Evolutionary conservation across 2,797 vertebrate species (phyloP).

Genomic region (Cryptoblepharus egeriae): DNA sequence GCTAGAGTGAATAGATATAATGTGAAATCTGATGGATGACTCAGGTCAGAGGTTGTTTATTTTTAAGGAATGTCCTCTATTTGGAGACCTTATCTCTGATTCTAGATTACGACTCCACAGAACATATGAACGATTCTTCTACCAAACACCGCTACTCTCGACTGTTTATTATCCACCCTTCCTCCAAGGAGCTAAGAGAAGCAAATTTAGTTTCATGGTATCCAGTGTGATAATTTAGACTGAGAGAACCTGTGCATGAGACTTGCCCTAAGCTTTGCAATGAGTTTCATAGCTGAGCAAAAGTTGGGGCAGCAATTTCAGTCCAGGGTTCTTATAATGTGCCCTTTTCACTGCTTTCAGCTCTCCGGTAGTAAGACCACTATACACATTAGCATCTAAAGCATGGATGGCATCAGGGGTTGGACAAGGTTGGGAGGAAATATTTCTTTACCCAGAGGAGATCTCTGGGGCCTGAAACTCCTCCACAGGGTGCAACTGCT

Average conservation of each 20-base stretch:
- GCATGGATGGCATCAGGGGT: too few species aligned
- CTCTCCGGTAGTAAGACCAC: background rate
- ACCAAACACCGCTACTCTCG: background rate
- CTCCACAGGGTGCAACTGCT: too few species aligned
- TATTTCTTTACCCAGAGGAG: too few species aligned
- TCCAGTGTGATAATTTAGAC: background rate
- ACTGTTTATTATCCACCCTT: background rate
- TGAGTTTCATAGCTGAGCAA: background rate
- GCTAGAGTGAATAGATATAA: background rate
- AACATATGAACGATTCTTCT: background rate
- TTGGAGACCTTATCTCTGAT: background rate
- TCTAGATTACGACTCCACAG: background rate
- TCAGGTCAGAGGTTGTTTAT: background rate
- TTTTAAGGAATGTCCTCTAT: background rate
- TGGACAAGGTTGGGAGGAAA: too few species aligned
- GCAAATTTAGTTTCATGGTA: background rate
- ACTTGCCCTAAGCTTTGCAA: background rate
- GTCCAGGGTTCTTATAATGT: background rate
- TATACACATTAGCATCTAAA: too few species aligned
- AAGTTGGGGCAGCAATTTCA: background rate
- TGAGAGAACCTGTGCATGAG: background rate
- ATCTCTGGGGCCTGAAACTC: too few species aligned
- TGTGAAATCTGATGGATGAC: background rate
- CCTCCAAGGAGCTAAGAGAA: background rate
- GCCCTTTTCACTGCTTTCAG: background rate